Evolutionary conservation across 2,888 invertebrate genomes (phyloP).

Genomic region (Drosophila eohydei): DNA sequence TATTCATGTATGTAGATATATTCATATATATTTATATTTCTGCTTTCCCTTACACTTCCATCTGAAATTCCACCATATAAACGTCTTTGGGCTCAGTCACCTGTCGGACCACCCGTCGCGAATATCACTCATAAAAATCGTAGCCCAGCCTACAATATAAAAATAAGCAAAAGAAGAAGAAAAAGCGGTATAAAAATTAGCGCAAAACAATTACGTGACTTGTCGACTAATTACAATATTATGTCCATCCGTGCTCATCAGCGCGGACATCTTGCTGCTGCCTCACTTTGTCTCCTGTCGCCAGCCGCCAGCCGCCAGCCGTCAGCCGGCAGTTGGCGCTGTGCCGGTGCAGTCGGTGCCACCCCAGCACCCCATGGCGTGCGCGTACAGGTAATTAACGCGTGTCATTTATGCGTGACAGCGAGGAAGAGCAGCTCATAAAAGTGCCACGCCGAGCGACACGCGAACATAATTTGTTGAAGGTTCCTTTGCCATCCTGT

Average conservation of each 20-base stretch:
- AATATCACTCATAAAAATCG: constrained; percentile 19
- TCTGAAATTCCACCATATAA: background rate
- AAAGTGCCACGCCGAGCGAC: constrained; percentile 68
- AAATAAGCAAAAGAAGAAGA: background rate
- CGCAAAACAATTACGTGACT: constrained; percentile 79
- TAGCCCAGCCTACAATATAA: constrained; percentile 13
- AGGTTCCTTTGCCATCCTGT: constrained; percentile 24
- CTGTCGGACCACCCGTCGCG: background rate
- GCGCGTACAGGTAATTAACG: constrained; percentile 68
- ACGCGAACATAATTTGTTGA: constrained; percentile 76
- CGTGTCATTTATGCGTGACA: constrained; percentile 69
- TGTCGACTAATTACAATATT: constrained; percentile 81
- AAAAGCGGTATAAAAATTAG: constrained; percentile 40
- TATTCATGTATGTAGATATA: background rate
- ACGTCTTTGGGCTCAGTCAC: constrained; percentile 1
- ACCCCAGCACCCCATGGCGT: background rate
- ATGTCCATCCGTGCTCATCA: constrained; percentile 49
- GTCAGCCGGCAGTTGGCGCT: background rate
- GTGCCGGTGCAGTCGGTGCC: no score
- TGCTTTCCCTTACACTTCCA: background rate
- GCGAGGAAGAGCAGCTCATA: constrained; percentile 63
- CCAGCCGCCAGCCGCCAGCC: constrained; percentile 5
- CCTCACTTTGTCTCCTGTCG: constrained; percentile 37
- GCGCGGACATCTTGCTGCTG: constrained; percentile 45
- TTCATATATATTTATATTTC: background rate